Conservation (phyloP, 1,140 invertebrate genomes). For the Penaeus japonicus region DNA sequence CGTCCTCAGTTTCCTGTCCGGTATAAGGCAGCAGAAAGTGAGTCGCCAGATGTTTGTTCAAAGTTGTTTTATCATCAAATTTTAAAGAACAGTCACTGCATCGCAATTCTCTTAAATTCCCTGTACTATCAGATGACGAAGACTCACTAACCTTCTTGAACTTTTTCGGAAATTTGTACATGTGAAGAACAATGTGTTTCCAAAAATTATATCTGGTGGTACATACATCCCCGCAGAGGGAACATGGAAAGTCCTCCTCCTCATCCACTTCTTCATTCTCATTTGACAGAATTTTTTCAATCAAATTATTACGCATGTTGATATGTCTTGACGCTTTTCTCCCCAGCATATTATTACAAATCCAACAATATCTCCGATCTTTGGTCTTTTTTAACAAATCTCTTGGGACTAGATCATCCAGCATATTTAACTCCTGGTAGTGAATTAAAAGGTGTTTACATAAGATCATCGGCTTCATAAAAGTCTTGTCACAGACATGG, state of each 20-base stretch:
- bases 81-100: slow-evolving; percentile 9
- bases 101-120: too few species aligned
- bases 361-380: slow-evolving; percentile 33
- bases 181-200: slow-evolving; percentile 42
- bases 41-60: slow-evolving; percentile 25
- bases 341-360: slow-evolving; percentile 34
- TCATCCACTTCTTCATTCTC: not conserved
- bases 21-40: slow-evolving; percentile 29
- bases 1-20: not conserved
- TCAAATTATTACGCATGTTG: slow-evolving; percentile 17
- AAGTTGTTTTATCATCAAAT: not conserved
- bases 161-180: not conserved
- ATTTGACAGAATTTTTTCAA: slow-evolving; percentile 17
- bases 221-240: slow-evolving; percentile 25
- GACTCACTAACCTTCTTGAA: not conserved
- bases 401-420: slow-evolving; percentile 39
- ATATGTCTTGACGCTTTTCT: slow-evolving; percentile 3
- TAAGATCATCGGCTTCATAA: slow-evolving; percentile 17
- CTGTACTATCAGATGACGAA: too few species aligned
- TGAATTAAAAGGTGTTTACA: slow-evolving; percentile 38
- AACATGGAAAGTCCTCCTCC: slow-evolving; percentile 13
- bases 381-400: slow-evolving; percentile 1
- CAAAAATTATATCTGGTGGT: slow-evolving; percentile 32
- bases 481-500: slow-evolving; percentile 36
- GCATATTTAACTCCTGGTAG: slow-evolving; percentile 33